These are phyloP conservation scores for cattle (Bos taurus) DNA, from an alignment of 2,113 vertebrate species.

Conservation along the genomic window DNA sequence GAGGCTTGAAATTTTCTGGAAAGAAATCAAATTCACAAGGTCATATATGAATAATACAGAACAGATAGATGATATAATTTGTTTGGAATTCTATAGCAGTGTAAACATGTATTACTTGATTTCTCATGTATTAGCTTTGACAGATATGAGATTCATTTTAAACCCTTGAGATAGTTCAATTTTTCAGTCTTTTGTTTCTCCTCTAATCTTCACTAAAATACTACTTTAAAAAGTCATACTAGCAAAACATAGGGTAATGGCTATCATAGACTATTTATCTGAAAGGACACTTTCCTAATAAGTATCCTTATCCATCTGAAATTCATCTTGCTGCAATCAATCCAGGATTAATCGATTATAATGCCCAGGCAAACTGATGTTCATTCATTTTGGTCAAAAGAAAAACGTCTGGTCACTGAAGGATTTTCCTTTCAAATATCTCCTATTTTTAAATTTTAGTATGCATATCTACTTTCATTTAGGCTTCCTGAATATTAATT, in stretches of 20 bases:
- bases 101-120: background rate
- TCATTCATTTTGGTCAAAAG: background rate
- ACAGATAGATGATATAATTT: background rate
- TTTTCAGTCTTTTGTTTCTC: constrained; percentile 38
- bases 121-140: background rate
- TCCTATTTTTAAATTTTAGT: background rate
- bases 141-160: background rate
- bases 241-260: background rate
- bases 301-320: background rate
- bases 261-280: background rate
- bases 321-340: background rate
- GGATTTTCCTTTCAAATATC: background rate
- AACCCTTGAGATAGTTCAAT: background rate
- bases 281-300: constrained; percentile 3
- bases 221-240: constrained; percentile 22
- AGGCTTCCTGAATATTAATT: background rate
- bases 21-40: background rate
- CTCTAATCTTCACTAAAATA: constrained; percentile 21
- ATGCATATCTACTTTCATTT: background rate
- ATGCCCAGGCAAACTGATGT: background rate
- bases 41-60: background rate
- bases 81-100: background rate
- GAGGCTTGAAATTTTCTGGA: background rate
- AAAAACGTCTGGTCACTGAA: background rate
- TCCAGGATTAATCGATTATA: background rate